Percentiles rank a stretch among this genome's conserved stretches.
Evolutionary conservation across 2,888 invertebrate species (phyloP).

Genomic region (Phoenoteleia sp.): DNA sequence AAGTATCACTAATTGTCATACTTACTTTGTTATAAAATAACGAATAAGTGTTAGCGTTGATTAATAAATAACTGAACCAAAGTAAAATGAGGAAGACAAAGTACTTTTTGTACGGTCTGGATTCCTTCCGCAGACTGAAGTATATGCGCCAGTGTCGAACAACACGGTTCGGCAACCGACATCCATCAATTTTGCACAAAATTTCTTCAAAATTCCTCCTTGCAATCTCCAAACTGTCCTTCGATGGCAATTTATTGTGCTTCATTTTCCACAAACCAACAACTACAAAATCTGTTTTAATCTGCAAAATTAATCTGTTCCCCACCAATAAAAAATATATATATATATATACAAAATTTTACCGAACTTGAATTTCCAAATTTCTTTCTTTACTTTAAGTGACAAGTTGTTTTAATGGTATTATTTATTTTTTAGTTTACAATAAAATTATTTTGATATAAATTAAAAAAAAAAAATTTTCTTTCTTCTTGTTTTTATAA

Average conservation of each 20-base stretch:
- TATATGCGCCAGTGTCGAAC: slow-evolving; percentile 44
- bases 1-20: slow-evolving; percentile 12
- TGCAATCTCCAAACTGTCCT: slow-evolving; percentile 35
- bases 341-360: no score
- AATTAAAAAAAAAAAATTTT: no score
- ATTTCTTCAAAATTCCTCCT: slow-evolving; percentile 47
- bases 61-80: slow-evolving; percentile 14
- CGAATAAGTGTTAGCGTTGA: slow-evolving; percentile 3
- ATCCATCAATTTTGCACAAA: slow-evolving; percentile 47
- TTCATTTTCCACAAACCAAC: slow-evolving; percentile 23
- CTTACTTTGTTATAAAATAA: slow-evolving; percentile 75
- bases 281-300: not conserved
- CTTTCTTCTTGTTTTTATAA: no score
- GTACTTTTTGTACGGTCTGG: slow-evolving; percentile 39
- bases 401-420: no score
- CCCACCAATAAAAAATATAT: no score
- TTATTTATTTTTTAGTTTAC: no score
- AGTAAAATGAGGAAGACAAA: not conserved
- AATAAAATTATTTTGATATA: no score
- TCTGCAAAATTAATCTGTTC: not conserved
- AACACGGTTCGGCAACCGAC: slow-evolving; percentile 33
- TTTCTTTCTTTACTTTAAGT: no score
- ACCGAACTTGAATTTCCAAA: no score
- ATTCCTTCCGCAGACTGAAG: not conserved
- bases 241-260: slow-evolving; percentile 4